These are phyloP conservation scores for Lithobates sylvaticus DNA, from an alignment of 2,797 vertebrate species.

Conservation along the genomic window DNA sequence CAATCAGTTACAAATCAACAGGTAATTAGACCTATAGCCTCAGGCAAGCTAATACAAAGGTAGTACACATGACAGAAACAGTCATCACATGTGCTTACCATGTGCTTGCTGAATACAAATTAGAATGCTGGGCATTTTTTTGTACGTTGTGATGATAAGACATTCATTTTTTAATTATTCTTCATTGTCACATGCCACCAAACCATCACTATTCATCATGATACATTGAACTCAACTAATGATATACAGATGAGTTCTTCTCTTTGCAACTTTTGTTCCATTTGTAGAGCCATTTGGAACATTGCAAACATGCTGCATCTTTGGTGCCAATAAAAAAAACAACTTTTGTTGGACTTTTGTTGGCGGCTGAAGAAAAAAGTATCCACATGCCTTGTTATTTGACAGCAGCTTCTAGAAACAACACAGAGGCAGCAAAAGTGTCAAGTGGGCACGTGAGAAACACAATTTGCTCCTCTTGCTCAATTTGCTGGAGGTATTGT, in stretches of 20 bases:
- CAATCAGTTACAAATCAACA: conserved; percentile 57
- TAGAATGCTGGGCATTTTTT: background rate
- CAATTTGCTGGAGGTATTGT: conserved; percentile 40
- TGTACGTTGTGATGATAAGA: background rate
- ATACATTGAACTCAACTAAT: background rate
- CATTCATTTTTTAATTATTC: background rate
- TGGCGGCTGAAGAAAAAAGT: conserved; percentile 3
- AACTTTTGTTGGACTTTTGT: conserved; percentile 40
- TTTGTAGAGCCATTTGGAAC: conserved; percentile 60
- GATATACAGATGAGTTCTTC: background rate
- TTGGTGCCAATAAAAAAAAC: conserved; percentile 62
- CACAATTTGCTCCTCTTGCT: conserved; percentile 61
- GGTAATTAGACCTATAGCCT: conserved; percentile 52
- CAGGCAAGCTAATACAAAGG: conserved; percentile 43
- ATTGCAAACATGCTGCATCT: conserved; percentile 65
- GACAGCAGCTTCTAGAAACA: conserved; percentile 60
- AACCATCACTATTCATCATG: background rate
- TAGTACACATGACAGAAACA: conserved; percentile 5
- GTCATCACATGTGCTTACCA: conserved; percentile 37
- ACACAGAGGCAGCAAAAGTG: conserved; percentile 7
- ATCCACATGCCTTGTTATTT: conserved; percentile 33
- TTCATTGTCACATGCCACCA: background rate
- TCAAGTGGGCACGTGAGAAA: conserved; percentile 31
- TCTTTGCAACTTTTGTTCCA: conserved; percentile 22
- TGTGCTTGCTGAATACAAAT: background rate